phyloP scores from a whole-genome alignment of 2,888 invertebrate species.

The Drosophila ustulata region DNA sequence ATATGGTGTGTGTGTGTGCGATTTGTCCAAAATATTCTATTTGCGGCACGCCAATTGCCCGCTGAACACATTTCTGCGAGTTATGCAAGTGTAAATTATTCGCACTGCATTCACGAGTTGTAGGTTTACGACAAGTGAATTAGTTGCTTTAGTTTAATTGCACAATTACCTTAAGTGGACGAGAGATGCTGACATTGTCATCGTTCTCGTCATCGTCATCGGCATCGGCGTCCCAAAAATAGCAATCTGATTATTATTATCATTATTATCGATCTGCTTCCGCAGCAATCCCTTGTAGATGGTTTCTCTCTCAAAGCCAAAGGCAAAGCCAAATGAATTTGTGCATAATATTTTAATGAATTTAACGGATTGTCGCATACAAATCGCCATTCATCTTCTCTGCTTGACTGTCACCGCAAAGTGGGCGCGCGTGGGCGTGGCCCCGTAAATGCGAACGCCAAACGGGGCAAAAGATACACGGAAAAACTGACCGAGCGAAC shows the following conservation, averaged over 20 bases:
- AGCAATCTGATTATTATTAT: background rate
- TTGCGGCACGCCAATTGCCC: conserved; percentile 43
- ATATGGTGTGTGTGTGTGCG: conserved; percentile 21
- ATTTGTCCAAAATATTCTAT: conserved; percentile 55
- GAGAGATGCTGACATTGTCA: conserved; percentile 7
- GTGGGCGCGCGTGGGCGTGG: conserved; percentile 30
- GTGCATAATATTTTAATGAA: conserved; percentile 70
- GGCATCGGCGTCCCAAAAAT: conserved; percentile 12
- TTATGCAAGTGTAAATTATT: conserved; percentile 58
- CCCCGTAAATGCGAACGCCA: conserved; percentile 22
- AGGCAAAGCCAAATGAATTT: conserved; percentile 58
- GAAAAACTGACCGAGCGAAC: conserved; percentile 53
- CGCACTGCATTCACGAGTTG: conserved; percentile 30
- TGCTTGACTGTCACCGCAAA: conserved; percentile 26
- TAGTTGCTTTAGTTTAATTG: conserved; percentile 18
- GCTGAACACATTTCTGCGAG: conserved; percentile 31
- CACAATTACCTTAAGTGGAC: conserved; percentile 24
- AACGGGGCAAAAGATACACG: conserved; percentile 23
- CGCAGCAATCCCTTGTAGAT: background rate
- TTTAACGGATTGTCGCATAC: conserved; percentile 67
- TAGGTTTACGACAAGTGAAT: conserved; percentile 24
- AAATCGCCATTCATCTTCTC: conserved; percentile 65
- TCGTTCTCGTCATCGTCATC: no score
- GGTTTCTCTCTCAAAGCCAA: background rate
- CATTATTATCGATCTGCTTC: conserved; percentile 2